Evolutionary conservation across 2,113 vertebrate genomes (phyloP).

Genomic region (Lynx canadensis): DNA sequence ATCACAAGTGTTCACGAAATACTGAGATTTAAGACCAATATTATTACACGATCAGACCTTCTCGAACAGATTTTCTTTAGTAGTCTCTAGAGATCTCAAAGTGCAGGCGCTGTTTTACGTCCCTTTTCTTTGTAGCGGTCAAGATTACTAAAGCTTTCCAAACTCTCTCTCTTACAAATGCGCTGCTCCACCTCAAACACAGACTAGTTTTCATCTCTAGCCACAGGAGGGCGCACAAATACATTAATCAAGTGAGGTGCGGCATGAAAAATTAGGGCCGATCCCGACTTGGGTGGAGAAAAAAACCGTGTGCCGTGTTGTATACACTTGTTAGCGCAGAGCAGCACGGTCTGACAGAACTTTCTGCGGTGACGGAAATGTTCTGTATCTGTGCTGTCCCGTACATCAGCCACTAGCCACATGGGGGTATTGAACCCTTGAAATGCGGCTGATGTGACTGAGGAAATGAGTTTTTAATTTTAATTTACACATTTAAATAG

Average conservation of each 20-base stretch:
- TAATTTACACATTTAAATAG: constrained; percentile 41
- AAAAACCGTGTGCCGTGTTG: background rate
- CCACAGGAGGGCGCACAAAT: constrained; percentile 70
- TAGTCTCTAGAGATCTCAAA: background rate
- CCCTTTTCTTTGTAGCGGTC: background rate
- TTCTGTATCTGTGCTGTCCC: background rate
- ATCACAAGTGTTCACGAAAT: background rate
- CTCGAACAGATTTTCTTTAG: background rate
- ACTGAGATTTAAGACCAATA: background rate
- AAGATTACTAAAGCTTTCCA: background rate
- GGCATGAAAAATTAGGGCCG: background rate
- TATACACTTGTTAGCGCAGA: background rate
- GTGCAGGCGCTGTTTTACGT: background rate
- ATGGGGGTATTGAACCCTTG: background rate
- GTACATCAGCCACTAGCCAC: background rate
- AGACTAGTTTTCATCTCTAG: constrained; percentile 1
- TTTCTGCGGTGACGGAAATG: background rate
- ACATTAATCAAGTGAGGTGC: constrained; percentile 36
- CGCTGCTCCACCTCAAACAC: background rate
- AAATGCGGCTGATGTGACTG: background rate
- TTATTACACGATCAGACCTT: background rate
- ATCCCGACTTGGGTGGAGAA: background rate
- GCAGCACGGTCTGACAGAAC: background rate
- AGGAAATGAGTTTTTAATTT: background rate
- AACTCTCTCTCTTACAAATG: background rate